phyloP scores from a whole-genome alignment of 53 echinoderm and acorn worm species.

The Echinarachnius parma region DNA sequence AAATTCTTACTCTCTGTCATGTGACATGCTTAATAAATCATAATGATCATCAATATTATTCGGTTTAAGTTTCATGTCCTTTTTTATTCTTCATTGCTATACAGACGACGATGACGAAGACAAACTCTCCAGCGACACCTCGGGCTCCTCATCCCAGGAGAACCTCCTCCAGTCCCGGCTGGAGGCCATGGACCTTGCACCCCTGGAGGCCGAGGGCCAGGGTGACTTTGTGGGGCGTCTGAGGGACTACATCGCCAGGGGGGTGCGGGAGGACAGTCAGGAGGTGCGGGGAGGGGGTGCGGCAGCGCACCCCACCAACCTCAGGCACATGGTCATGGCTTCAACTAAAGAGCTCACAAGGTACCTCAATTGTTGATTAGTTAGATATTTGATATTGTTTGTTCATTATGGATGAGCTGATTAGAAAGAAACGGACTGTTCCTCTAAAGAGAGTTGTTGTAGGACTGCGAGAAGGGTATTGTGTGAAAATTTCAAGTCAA shows the following conservation, averaged over 20 bases:
- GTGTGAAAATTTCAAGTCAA: too few relatives aligned
- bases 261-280: constrained; percentile 55
- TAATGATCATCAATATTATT: too few relatives aligned
- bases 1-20: too few relatives aligned
- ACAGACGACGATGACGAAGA: constrained; percentile 84
- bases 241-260: constrained; percentile 55
- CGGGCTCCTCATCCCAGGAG: constrained; percentile 13
- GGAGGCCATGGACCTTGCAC: constrained; percentile 52
- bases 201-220: constrained; percentile 52
- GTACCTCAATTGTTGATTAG: too few relatives aligned
- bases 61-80: too few relatives aligned
- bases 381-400: too few relatives aligned
- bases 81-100: too few relatives aligned
- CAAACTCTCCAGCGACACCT: constrained; percentile 31
- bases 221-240: constrained; percentile 66
- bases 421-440: too few relatives aligned
- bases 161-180: constrained; percentile 61
- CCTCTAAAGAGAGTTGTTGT: too few relatives aligned
- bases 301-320: constrained; percentile 27
- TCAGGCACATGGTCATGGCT: constrained; percentile 43
- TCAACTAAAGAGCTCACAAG: constrained; percentile 63
- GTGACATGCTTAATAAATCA: too few relatives aligned
- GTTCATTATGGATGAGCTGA: too few relatives aligned
- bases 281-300: constrained; percentile 28
- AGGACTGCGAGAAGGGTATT: too few relatives aligned